Evolutionary conservation across 2,113 vertebrate species (phyloP), one percentile per base, ranked within the genome.

Genomic region (Chitala chitala): DNA sequence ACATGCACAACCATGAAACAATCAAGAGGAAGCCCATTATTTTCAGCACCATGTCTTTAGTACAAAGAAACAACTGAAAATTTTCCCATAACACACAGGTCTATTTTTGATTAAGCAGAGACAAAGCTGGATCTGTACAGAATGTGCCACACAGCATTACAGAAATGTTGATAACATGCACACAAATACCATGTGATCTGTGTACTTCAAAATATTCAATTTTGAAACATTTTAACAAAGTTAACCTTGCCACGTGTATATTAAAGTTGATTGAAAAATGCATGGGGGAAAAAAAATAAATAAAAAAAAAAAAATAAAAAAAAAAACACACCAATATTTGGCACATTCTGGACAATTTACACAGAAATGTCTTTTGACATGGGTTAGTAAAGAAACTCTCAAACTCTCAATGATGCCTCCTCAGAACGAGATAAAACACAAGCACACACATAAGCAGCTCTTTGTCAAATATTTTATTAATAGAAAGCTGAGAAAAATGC

Each of bases 391-490:
- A n/a, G n/a, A n/a, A n/a, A n/a, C n/a, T n/a, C n/a, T n/a, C n/a
- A n/a, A n/a, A n/a, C n/a, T n/a, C n/a, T n/a, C n/a, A n/a, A n/a
- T n/a, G n/a, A n/a, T n/a, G n/a, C 15, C 8, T 15, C 7, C 15
- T 7, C 46, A 15, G 15, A 48, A 10, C 15, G 15, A 48, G 51
- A 56, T 31, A 63, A 72, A 22, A 38, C 46, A 50, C 20, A 10
- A 59, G 29, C 65, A 4, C 63, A 44, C 68, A 71, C 38, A 51
- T 50, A 50, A 80, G 74, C 75, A 85, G 82, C 76, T 77, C 53
- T 76, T 86, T 79, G 82, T 65, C 78, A 91, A 90, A 89, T 83
- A 82, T 86, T 88, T 90, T 90, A 87, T 87, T 80, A 80, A 87
- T 87, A 88, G 86, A 89, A 87, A 73, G 82, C 83, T 83, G 79